phyloP scores from a whole-genome alignment of 1,140 invertebrate species.

The Drosophila yakuba region DNA sequence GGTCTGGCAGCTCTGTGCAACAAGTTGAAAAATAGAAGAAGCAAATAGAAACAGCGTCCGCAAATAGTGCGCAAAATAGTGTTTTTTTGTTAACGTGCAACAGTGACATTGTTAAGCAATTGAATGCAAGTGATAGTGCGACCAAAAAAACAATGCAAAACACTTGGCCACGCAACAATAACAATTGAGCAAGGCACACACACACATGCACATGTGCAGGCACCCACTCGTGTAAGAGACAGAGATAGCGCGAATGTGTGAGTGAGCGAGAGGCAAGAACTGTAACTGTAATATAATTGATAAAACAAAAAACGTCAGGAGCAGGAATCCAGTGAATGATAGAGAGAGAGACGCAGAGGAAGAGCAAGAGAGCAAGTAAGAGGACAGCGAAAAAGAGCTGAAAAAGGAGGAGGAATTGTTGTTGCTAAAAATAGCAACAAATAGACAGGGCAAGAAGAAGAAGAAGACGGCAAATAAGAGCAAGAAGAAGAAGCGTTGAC shows the following conservation, averaged over 20 bases:
- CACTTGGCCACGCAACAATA: slow-evolving; percentile 31
- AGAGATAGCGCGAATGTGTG: slow-evolving; percentile 23
- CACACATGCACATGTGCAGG: slow-evolving; percentile 34
- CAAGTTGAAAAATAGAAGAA: slow-evolving; percentile 63
- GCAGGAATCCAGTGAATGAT: slow-evolving; percentile 13
- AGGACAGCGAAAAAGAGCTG: neutral
- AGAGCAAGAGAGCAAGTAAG: slow-evolving; percentile 13
- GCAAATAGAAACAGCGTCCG: slow-evolving; percentile 43
- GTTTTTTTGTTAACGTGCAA: slow-evolving; percentile 59
- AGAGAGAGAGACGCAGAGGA: slow-evolving; percentile 12
- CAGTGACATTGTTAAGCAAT: slow-evolving; percentile 2
- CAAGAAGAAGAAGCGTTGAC: slow-evolving; percentile 25
- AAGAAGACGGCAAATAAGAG: slow-evolving; percentile 3
- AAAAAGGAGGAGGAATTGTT: slow-evolving; percentile 43
- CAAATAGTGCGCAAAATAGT: slow-evolving; percentile 51
- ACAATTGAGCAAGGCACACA: slow-evolving; percentile 35
- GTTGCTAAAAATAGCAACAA: slow-evolving; percentile 74
- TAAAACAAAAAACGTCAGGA: slow-evolving; percentile 55
- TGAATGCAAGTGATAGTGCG: slow-evolving; percentile 26
- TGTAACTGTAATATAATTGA: slow-evolving; percentile 56
- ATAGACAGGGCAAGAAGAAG: slow-evolving; percentile 38
- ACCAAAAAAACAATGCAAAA: slow-evolving; percentile 8
- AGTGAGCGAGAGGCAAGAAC: slow-evolving; percentile 30
- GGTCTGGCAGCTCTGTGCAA: slow-evolving; percentile 53
- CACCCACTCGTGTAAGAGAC: slow-evolving; percentile 39